Evolutionary conservation across 1,140 invertebrate species (phyloP).

Genomic region (Drosophila serrata): DNA sequence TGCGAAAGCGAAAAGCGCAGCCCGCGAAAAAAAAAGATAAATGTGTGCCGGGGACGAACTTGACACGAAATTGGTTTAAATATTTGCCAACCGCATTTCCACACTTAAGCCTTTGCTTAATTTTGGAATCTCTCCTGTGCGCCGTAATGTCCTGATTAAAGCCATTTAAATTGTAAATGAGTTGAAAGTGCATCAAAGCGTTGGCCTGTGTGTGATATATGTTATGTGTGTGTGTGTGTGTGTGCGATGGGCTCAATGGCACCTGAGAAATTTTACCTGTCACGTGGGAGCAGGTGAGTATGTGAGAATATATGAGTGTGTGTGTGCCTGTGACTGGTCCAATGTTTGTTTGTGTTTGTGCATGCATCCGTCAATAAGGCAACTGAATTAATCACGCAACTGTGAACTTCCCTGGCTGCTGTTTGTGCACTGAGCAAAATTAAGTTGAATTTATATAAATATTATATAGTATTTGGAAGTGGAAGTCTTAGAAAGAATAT

Average conservation of each 20-base stretch:
- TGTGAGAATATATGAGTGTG: slow-evolving; percentile 8
- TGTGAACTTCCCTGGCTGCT: slow-evolving; percentile 37
- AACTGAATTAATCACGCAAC: slow-evolving; percentile 74
- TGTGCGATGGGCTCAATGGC: slow-evolving; percentile 26
- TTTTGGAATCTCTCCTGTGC: neutral
- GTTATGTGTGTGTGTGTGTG: slow-evolving; percentile 17
- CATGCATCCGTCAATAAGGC: slow-evolving; percentile 61
- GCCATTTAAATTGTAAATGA: slow-evolving; percentile 25
- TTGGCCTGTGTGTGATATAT: slow-evolving; percentile 8
- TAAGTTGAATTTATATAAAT: neutral
- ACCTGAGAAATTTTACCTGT: slow-evolving; percentile 24
- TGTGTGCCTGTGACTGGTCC: slow-evolving; percentile 8
- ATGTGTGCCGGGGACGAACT: slow-evolving; percentile 31
- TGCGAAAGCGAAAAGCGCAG: slow-evolving; percentile 33
- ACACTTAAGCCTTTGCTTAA: slow-evolving; percentile 16
- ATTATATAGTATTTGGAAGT: neutral
- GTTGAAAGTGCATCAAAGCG: slow-evolving; percentile 31
- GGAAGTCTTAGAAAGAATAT: neutral
- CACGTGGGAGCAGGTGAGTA: slow-evolving; percentile 9
- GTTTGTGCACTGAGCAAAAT: neutral
- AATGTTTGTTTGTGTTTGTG: slow-evolving; percentile 29
- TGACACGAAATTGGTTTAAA: slow-evolving; percentile 49
- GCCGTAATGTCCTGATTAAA: slow-evolving; percentile 20
- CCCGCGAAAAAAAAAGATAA: slow-evolving; percentile 25
- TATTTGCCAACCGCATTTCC: slow-evolving; percentile 38